Conservation (phyloP, 2,888 invertebrate genomes). For the Pristionchus maxplancki region DNA sequence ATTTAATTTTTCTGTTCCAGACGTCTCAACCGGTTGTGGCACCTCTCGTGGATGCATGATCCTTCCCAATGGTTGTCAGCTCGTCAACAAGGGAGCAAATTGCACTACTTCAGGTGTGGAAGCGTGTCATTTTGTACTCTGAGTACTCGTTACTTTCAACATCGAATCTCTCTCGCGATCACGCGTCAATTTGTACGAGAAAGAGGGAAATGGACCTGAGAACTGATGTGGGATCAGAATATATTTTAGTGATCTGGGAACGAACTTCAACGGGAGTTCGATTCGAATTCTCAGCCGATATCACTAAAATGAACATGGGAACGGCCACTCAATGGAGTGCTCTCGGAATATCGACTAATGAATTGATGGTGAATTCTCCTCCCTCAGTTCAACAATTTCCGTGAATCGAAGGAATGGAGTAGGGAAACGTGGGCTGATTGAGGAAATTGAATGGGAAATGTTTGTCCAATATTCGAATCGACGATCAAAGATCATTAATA, state of each 20-base stretch:
- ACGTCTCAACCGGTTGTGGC: constrained; percentile 8
- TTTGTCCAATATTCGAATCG: neutral
- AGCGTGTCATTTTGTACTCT: no score
- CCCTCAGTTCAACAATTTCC: neutral
- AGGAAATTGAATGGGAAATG: constrained; percentile 1
- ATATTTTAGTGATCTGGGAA: constrained; percentile 35
- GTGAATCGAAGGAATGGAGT: neutral
- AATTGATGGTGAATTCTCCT: constrained; percentile 37
- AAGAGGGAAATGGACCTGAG: neutral
- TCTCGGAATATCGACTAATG: constrained; percentile 46
- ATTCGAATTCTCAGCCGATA: constrained; percentile 43
- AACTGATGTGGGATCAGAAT: neutral
- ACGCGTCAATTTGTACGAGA: neutral
- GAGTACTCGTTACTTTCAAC: neutral
- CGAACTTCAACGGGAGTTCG: neutral
- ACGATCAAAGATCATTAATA: neutral
- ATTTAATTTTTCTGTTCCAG: no score
- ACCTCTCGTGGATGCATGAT: constrained; percentile 36
- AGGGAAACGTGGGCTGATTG: neutral
- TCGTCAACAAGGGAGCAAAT: neutral
- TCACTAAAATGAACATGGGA: constrained; percentile 1
- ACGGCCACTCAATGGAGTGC: constrained; percentile 40
- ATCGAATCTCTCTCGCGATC: neutral
- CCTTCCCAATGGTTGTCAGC: constrained; percentile 37
- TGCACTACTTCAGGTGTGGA: constrained; percentile 50